Conservation (phyloP, 2,888 invertebrate genomes). For the Himalopsyche kuldschensis region DNA sequence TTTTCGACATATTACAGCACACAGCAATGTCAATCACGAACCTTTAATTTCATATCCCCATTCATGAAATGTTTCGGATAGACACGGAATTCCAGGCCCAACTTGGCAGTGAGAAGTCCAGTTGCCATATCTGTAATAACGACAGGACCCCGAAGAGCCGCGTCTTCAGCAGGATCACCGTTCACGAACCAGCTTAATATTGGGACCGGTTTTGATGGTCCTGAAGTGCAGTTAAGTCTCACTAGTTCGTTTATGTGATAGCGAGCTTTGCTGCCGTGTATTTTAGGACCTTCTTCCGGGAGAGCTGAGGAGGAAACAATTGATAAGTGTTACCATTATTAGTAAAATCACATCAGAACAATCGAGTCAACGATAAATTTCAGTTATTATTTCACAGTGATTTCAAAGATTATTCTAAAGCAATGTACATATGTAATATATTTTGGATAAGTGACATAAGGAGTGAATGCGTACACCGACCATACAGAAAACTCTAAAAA, state of each 20-base stretch:
- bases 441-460: too few relatives aligned
- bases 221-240: slow-evolving; percentile 64
- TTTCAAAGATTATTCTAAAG: too few relatives aligned
- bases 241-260: slow-evolving; percentile 64
- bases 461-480: too few relatives aligned
- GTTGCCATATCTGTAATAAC: slow-evolving; percentile 60
- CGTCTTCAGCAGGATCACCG: slow-evolving; percentile 55
- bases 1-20: too few relatives aligned
- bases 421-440: too few relatives aligned
- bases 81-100: slow-evolving; percentile 71
- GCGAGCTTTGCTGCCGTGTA: slow-evolving; percentile 60
- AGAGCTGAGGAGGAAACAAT: slow-evolving; percentile 50
- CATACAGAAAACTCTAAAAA: too few relatives aligned
- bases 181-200: slow-evolving; percentile 64
- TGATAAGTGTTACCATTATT: too few relatives aligned
- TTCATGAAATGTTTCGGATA: slow-evolving; percentile 68
- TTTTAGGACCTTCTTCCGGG: slow-evolving; percentile 62
- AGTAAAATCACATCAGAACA: too few relatives aligned
- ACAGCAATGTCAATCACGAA: slow-evolving; percentile 33
- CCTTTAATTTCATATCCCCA: slow-evolving; percentile 75
- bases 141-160: slow-evolving; percentile 53
- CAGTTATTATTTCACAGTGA: too few relatives aligned
- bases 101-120: slow-evolving; percentile 66
- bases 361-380: too few relatives aligned
- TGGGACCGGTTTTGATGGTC: slow-evolving; percentile 63